Percentiles rank a stretch among this genome's conserved stretches.
Conservation (phyloP, 1,140 invertebrate genomes). For the Octopus bimaculoides region DNA sequence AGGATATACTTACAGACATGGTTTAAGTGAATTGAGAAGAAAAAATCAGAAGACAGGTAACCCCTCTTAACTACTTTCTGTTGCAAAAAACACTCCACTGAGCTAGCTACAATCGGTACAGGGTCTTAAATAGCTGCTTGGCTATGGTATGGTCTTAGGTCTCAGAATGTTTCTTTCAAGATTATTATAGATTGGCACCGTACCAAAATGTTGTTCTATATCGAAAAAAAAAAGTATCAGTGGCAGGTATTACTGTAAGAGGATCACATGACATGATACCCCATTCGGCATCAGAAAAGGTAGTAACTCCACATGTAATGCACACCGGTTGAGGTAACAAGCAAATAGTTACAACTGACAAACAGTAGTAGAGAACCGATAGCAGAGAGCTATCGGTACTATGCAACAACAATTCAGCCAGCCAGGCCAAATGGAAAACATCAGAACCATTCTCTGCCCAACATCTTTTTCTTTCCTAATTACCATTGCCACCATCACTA, state of each 20-base stretch:
- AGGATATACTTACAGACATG: conserved; percentile 4
- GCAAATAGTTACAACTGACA: too few relatives aligned
- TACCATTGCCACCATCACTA: too few relatives aligned
- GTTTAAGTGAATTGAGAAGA: conserved; percentile 9
- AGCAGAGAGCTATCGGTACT: too few relatives aligned
- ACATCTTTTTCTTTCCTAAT: too few relatives aligned
- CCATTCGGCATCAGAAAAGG: conserved; percentile 7
- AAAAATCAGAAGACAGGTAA: conserved; percentile 11
- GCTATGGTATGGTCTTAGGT: too few relatives aligned
- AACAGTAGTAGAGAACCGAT: too few relatives aligned
- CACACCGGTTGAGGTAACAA: neutral
- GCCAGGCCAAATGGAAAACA: neutral
- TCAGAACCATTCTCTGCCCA: neutral
- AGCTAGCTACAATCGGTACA: neutral
- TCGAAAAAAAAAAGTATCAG: neutral
- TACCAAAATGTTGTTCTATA: neutral
- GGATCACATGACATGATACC: conserved; percentile 1
- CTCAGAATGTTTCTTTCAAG: neutral
- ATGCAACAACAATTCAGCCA: neutral
- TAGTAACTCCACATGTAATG: neutral
- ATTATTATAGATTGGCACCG: neutral
- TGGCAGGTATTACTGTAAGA: neutral
- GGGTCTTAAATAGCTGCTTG: neutral
- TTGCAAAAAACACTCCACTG: neutral
- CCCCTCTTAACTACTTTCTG: conserved; percentile 8